Conservation (phyloP, 2,113 vertebrate genomes). For the Microcebus murinus region DNA sequence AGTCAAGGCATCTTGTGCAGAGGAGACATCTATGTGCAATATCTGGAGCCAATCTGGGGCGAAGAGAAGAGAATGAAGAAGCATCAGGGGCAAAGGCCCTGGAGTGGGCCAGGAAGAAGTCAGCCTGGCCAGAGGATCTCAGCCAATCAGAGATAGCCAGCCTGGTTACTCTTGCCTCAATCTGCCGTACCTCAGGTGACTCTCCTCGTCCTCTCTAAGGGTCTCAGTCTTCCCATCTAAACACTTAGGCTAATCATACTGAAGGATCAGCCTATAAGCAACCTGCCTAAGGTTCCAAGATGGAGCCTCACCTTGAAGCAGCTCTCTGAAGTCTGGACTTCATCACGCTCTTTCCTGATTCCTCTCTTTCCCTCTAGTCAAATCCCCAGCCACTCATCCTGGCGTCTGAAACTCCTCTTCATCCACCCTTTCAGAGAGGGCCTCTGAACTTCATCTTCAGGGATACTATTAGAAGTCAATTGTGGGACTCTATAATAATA, state of each 20-base stretch:
- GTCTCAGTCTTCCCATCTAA: constrained; percentile 14
- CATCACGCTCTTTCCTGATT: not conserved
- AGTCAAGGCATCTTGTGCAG: constrained; percentile 31
- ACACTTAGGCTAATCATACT: constrained; percentile 6
- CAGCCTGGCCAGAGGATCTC: not conserved
- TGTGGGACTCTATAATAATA: not conserved
- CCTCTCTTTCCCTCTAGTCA: not conserved
- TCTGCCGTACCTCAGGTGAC: not conserved
- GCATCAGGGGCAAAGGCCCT: not conserved
- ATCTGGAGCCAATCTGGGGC: not conserved
- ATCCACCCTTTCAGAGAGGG: not conserved
- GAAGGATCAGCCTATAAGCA: not conserved
- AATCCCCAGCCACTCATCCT: not conserved
- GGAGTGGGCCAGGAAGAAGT: not conserved
- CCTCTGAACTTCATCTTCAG: constrained; percentile 6
- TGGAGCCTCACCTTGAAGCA: not conserved
- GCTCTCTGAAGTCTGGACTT: constrained; percentile 14
- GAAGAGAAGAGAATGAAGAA: not conserved
- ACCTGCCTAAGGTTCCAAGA: not conserved
- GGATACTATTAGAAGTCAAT: not conserved
- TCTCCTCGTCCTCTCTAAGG: not conserved
- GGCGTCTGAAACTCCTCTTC: constrained; percentile 13
- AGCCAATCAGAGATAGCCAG: not conserved
- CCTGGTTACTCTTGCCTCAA: not conserved
- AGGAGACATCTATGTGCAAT: not conserved